Evolutionary conservation across 1,140 invertebrate genomes (phyloP).

Genomic region (Scaptomyza hsui): DNA sequence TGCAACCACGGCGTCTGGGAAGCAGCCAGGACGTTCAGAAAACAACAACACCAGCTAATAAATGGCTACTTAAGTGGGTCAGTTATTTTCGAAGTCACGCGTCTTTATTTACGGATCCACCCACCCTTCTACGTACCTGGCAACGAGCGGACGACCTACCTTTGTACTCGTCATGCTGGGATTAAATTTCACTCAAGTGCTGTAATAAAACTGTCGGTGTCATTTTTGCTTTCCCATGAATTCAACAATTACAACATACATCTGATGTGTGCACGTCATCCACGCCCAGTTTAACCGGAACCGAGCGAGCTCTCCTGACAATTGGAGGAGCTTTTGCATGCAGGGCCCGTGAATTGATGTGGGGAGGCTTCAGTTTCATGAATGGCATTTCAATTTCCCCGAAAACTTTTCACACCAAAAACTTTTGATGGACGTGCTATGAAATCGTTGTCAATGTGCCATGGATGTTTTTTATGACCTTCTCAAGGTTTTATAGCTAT

Average conservation of each 20-base stretch:
- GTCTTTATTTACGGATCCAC: conserved; percentile 29
- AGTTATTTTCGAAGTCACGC: conserved; percentile 64
- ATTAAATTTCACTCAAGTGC: conserved; percentile 32
- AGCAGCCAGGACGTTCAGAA: conserved; percentile 12
- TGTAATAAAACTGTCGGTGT: conserved; percentile 31
- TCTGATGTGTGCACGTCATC: conserved; percentile 8
- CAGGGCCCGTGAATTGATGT: conserved; percentile 25
- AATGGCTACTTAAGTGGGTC: conserved; percentile 57
- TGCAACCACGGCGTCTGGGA: neutral
- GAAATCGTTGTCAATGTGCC: neutral
- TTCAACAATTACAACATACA: conserved; percentile 29
- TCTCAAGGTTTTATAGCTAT: neutral
- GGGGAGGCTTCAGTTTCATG: conserved; percentile 28
- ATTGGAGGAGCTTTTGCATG: neutral
- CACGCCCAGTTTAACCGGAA: conserved; percentile 17
- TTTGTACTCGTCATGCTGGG: conserved; percentile 7
- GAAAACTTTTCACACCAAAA: neutral
- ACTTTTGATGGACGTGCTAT: conserved; percentile 14
- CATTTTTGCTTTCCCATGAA: conserved; percentile 2
- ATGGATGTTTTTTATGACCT: neutral
- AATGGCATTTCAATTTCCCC: conserved; percentile 52
- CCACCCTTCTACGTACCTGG: too few species aligned
- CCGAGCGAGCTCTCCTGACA: neutral
- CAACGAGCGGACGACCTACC: neutral
- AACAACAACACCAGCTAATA: conserved; percentile 1